Base-by-base conservation (phyloP, 1,140 invertebrate genomes). In the Lordiphosa clarofinis region DNA sequence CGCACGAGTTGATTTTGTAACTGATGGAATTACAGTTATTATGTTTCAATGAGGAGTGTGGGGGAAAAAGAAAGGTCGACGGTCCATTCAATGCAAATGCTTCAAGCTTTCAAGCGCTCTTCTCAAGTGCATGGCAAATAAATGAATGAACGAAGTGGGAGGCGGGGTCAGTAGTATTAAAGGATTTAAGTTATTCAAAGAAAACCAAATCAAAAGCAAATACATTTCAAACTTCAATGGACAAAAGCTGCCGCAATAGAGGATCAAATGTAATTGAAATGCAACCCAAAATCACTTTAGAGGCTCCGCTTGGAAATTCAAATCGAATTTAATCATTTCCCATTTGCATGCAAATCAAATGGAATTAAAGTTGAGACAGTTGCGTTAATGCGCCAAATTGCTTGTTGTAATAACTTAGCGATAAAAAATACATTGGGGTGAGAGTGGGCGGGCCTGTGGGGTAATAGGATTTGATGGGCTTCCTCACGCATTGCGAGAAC, bases 391-490 rank as follows among this genome's bases (percentile, higher is more conserved):
- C 69, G 59, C 44, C 62, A 76, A 81, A 72, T 81, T 60, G 59
- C 54, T 62, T 68, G 72, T 72, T 76, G 50, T 68, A 74, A 61
- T 72, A 60, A 55, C 61, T 53, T 46, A 37, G 49, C 52, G 79
- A 62, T 74, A 79, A 59, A 19, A 46, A 24, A 46, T 6, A 46
- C 24, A 54, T 59, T 54, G 57, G 49, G 60, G 66, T 46, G 36
- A 21, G 35, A 37, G 15, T 28, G 39, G 24, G 31, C 49, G 58
- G 43, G 52, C 67, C 67, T 71, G 75, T 19, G 40, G 37, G 39
- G 56, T 81, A 81, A 81, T 81, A 75, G 62, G 75, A 82, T 82
- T 81, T 81, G 42, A 82, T 82, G 54, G 71, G 39, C 54, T 59
- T 54, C 54, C 39, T 35, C 46, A 40, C 10, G n/a, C 15, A 49